Evolutionary conservation across 2,113 vertebrate species (phyloP).

Genomic region (Bujurquina vittata): DNA sequence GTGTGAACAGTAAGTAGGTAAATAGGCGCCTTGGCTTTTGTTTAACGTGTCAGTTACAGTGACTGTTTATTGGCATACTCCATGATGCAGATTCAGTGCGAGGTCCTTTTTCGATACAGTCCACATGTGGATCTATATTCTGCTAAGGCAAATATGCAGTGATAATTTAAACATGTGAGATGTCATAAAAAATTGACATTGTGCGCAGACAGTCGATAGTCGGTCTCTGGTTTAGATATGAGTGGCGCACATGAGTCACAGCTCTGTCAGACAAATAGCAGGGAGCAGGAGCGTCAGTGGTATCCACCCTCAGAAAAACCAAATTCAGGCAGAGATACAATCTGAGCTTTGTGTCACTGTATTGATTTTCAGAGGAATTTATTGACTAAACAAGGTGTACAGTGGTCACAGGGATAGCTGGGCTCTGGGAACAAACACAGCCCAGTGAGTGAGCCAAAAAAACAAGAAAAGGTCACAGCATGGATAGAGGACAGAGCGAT

Average conservation of each 20-base stretch:
- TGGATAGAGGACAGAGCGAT: slow-evolving; percentile 55
- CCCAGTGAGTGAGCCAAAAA: slow-evolving; percentile 10
- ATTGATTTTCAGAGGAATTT: slow-evolving; percentile 43
- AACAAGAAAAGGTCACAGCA: slow-evolving; percentile 47
- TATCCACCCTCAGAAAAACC: slow-evolving; percentile 29
- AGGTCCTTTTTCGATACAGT: background rate
- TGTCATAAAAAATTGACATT: slow-evolving; percentile 19
- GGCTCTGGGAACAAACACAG: slow-evolving; percentile 39
- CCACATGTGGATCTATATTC: slow-evolving; percentile 24
- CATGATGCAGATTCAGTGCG: background rate
- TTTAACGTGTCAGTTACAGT: slow-evolving; percentile 47
- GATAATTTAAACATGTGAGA: background rate
- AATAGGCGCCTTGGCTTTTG: slow-evolving; percentile 44
- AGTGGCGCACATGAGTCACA: slow-evolving; percentile 46
- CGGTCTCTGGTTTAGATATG: slow-evolving; percentile 33
- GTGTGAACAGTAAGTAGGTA: slow-evolving; percentile 59
- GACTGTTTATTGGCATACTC: background rate
- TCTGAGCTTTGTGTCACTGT: slow-evolving; percentile 49
- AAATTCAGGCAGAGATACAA: slow-evolving; percentile 27
- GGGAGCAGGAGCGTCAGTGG: slow-evolving; percentile 34
- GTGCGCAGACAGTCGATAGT: slow-evolving; percentile 36
- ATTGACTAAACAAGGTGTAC: slow-evolving; percentile 50
- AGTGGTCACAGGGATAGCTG: slow-evolving; percentile 34
- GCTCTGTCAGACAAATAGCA: slow-evolving; percentile 41
- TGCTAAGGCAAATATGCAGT: slow-evolving; percentile 3